Conservation (phyloP, 2,888 invertebrate genomes). For the Drosophila niveifrons region DNA sequence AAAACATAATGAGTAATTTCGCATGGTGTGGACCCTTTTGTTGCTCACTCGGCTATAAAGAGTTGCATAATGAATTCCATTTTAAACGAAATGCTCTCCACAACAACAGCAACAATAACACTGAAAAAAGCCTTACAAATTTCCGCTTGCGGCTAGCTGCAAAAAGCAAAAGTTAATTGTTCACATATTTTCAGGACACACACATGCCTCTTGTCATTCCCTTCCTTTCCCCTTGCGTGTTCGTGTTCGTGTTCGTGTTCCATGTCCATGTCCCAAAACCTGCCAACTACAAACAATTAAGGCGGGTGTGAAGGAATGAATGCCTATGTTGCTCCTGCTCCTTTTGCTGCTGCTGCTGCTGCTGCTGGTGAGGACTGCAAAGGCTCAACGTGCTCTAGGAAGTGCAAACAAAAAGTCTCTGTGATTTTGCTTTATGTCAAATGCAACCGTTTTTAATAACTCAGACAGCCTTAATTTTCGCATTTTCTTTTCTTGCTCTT, state of each 20-base stretch:
- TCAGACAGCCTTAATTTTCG: conserved; percentile 23
- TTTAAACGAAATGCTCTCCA: conserved; percentile 46
- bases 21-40: conserved; percentile 14
- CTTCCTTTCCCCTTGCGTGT: background rate
- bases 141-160: conserved; percentile 28
- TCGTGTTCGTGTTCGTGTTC: background rate
- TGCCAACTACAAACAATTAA: conserved; percentile 50
- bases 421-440: conserved; percentile 35
- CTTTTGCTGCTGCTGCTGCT: background rate
- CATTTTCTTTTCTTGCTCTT: background rate
- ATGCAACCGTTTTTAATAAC: conserved; percentile 35
- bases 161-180: conserved; percentile 64
- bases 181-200: conserved; percentile 59
- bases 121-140: conserved; percentile 39
- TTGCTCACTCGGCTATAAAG: conserved; percentile 9
- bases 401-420: conserved; percentile 5
- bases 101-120: conserved; percentile 15
- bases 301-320: conserved; percentile 15
- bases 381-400: background rate
- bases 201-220: conserved; percentile 29
- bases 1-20: conserved; percentile 40
- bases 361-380: background rate
- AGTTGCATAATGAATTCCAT: conserved; percentile 48
- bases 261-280: background rate
- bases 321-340: background rate